Evolutionary conservation across 2,113 vertebrate genomes (phyloP).

Genomic region (Pomatostomus ruficeps): DNA sequence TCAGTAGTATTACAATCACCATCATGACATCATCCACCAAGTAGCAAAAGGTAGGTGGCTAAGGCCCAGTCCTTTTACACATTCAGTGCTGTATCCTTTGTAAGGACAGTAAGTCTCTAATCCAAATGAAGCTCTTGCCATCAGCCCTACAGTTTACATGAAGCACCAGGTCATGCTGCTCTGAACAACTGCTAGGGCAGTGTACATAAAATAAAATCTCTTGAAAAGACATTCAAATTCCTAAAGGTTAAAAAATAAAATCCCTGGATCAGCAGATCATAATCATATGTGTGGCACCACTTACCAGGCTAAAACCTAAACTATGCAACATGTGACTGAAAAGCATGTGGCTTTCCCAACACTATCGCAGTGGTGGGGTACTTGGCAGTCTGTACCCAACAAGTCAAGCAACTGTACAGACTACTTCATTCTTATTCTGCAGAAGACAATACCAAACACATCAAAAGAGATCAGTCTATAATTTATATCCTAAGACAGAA

Average conservation of each 20-base stretch:
- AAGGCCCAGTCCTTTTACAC: background rate
- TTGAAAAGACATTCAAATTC: background rate
- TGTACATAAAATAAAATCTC: background rate
- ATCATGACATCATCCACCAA: background rate
- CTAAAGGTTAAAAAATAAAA: background rate
- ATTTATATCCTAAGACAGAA: slow-evolving; percentile 8
- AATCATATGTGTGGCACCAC: background rate
- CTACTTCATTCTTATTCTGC: background rate
- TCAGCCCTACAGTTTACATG: background rate
- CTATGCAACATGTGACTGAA: background rate
- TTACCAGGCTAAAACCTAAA: slow-evolving; percentile 1
- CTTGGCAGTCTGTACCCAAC: background rate
- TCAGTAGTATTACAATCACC: background rate
- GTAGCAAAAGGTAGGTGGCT: background rate
- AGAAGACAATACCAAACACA: slow-evolving; percentile 3
- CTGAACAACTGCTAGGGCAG: background rate
- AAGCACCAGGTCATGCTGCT: background rate
- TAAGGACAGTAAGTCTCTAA: background rate
- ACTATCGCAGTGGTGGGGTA: background rate
- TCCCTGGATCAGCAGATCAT: background rate
- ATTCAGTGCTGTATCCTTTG: background rate
- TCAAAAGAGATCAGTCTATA: slow-evolving; percentile 7
- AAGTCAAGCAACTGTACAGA: background rate
- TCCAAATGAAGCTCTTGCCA: background rate
- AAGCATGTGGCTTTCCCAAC: background rate